A percentile compares a stretch with the other conserved stretches of the same genome.
phyloP scores from a whole-genome alignment of 2,113 vertebrate genomes.

The Heptranchias perlo region DNA sequence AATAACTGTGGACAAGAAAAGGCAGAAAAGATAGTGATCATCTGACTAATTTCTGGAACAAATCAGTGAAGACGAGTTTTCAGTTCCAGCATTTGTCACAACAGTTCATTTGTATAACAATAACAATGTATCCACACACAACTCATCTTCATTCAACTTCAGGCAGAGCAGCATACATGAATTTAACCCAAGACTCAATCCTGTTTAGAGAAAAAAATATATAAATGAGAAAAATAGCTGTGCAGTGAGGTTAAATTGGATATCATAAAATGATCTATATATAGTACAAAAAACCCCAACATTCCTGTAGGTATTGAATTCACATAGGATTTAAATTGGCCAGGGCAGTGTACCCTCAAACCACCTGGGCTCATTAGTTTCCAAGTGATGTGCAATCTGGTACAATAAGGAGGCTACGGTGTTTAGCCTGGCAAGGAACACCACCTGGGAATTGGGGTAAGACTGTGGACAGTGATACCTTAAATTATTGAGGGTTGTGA shows the following conservation, averaged over 20 bases:
- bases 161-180: not conserved
- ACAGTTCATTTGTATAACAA: not conserved
- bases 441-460: not conserved
- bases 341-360: too few relatives aligned
- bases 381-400: not conserved
- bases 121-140: not conserved
- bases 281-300: not conserved
- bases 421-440: not conserved
- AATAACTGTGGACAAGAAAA: not conserved
- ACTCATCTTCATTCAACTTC: constrained; percentile 33
- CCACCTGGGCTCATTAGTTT: not conserved
- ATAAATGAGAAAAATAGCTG: not conserved
- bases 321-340: not conserved
- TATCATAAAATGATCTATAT: not conserved
- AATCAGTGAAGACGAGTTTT: not conserved
- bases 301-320: not conserved
- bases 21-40: not conserved
- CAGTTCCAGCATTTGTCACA: too few relatives aligned
- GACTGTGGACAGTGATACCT: not conserved
- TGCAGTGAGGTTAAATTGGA: not conserved
- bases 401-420: not conserved
- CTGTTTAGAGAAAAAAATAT: not conserved
- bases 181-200: not conserved
- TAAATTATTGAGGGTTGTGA: too few relatives aligned
- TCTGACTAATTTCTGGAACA: not conserved